Evolutionary conservation across 2,888 invertebrate genomes (phyloP).

Genomic region (Rhingia rostrata): DNA sequence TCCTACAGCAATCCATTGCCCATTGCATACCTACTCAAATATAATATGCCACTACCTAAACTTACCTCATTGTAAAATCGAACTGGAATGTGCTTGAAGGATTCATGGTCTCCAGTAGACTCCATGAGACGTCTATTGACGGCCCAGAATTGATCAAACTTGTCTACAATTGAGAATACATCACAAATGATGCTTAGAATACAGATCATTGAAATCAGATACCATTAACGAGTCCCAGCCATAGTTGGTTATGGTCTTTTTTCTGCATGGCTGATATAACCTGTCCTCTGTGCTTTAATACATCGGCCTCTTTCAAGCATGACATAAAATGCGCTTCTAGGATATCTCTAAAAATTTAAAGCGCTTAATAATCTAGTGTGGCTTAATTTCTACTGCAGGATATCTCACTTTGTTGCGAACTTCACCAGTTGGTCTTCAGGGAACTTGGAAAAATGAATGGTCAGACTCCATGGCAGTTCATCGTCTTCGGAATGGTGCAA

Average conservation of each 20-base stretch:
- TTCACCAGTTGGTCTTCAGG: conserved; percentile 94
- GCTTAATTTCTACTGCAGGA: background rate
- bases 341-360: conserved; percentile 87
- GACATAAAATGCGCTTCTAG: conserved; percentile 98
- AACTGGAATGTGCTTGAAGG: conserved; percentile 95
- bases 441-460: conserved; percentile 97
- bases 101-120: conserved; percentile 89
- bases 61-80: conserved; percentile 88
- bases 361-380: background rate
- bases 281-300: conserved; percentile 96
- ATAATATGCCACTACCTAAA: too few species aligned
- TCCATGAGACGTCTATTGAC: conserved; percentile 98
- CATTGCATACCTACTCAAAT: background rate
- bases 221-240: conserved; percentile 97
- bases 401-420: conserved; percentile 90
- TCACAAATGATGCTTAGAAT: background rate
- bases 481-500: conserved; percentile 87
- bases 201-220: conserved; percentile 59
- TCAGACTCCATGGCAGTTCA: conserved; percentile 95
- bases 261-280: conserved; percentile 96
- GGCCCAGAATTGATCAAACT: conserved; percentile 99
- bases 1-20: too few species aligned
- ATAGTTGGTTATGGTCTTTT: conserved; percentile 97
- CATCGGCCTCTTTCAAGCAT: conserved; percentile 98
- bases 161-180: conserved; percentile 86